Percentiles rank a stretch among this genome's conserved stretches.
Evolutionary conservation across 1,140 invertebrate species (phyloP).

Genomic region (Trachymyrmex cornetzi): DNA sequence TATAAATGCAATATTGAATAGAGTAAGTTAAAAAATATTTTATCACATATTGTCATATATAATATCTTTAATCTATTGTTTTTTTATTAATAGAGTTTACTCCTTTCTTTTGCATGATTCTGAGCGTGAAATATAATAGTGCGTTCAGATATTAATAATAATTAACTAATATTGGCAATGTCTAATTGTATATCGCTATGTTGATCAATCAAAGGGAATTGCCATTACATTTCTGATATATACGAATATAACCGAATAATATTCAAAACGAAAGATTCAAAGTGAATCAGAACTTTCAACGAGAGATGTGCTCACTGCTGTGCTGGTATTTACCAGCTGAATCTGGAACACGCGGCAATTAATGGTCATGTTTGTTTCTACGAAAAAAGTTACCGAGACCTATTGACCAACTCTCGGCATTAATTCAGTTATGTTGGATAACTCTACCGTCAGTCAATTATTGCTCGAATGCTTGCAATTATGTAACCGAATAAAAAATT

Average conservation of each 20-base stretch:
- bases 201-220: conserved; percentile 13
- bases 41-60: neutral
- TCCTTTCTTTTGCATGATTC: neutral
- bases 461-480: conserved; percentile 3
- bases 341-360: conserved; percentile 48
- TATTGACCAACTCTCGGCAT: conserved; percentile 30
- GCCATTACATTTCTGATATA: conserved; percentile 28
- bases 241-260: conserved; percentile 32
- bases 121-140: neutral
- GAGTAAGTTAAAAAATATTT: neutral
- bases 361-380: conserved; percentile 46
- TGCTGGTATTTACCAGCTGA: conserved; percentile 31
- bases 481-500: neutral
- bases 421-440: conserved; percentile 44
- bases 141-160: conserved; percentile 17
- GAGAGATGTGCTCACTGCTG: neutral
- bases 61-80: neutral
- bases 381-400: conserved; percentile 43
- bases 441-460: neutral
- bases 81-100: neutral
- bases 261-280: conserved; percentile 42
- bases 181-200: conserved; percentile 9
- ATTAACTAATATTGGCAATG: neutral
- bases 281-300: conserved; percentile 11
- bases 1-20: neutral